These are phyloP conservation scores for Porites evermanni DNA, from an alignment of 92 coral and sea anemone species.

Conservation along the genomic window DNA sequence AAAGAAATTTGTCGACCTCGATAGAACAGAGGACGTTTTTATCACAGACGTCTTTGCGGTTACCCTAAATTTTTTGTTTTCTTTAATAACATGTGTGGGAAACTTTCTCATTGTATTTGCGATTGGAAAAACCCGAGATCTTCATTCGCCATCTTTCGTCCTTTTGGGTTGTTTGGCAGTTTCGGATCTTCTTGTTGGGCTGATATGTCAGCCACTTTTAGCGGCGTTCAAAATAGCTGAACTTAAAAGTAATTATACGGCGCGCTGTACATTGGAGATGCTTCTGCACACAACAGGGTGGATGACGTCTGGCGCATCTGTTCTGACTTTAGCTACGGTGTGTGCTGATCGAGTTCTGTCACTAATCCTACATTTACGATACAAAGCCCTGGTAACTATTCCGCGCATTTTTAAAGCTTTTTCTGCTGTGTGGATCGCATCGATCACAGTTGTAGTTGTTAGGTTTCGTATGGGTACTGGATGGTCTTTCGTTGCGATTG, in stretches of 20 bases:
- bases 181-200: constrained; percentile 33
- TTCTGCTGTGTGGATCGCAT: constrained; percentile 8
- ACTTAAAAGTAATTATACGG: background rate
- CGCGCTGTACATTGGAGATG: constrained; percentile 10
- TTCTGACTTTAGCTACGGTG: constrained; percentile 30
- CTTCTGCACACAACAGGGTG: constrained; percentile 19
- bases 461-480: constrained; percentile 5
- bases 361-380: constrained; percentile 39
- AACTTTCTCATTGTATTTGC: constrained; percentile 10
- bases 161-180: constrained; percentile 11
- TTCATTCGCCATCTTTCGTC: background rate
- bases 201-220: constrained; percentile 13
- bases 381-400: constrained; percentile 37
- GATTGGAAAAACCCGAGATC: background rate
- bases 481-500: constrained; percentile 26
- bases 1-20: no score
- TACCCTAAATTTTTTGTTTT: background rate
- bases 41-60: background rate
- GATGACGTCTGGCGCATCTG: constrained; percentile 40
- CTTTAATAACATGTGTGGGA: background rate
- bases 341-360: constrained; percentile 42
- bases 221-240: constrained; percentile 6
- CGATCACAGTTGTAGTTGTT: constrained; percentile 4
- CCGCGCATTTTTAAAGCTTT: constrained; percentile 7
- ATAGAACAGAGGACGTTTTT: background rate